Conservation (phyloP, 2,113 vertebrate genomes). For the Vidua chalybeata region DNA sequence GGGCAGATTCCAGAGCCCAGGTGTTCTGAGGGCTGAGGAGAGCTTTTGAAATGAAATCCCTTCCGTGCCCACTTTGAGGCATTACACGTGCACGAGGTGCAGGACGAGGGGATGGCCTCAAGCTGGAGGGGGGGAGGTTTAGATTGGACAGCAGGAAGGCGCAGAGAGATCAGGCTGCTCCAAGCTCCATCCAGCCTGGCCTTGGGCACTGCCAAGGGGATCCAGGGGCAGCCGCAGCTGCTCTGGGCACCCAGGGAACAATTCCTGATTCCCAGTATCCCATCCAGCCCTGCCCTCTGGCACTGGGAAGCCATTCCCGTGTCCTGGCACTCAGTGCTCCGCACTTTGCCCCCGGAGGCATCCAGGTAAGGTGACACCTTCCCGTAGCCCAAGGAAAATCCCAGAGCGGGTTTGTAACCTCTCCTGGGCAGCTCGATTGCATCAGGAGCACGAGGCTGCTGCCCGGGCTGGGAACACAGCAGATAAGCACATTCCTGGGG, state of each 20-base stretch:
- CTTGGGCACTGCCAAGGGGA: background rate
- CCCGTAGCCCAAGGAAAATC: background rate
- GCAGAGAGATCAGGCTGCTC: background rate
- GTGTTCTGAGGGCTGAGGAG: background rate
- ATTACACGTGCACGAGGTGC: too few relatives aligned
- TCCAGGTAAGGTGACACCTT: background rate
- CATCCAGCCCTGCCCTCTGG: background rate
- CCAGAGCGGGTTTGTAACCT: background rate
- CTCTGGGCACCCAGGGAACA: background rate
- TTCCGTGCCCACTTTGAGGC: background rate
- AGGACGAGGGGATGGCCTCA: background rate
- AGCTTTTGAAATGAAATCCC: rapidly evolving
- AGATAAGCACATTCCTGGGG: background rate
- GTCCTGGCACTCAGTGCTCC: background rate
- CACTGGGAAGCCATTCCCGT: background rate
- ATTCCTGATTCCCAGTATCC: background rate
- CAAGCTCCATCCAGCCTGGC: background rate
- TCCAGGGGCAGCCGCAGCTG: background rate
- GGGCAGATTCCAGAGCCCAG: constrained; percentile 66
- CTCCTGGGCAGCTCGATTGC: background rate
- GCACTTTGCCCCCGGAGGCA: background rate
- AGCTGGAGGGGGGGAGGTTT: background rate
- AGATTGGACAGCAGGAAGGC: too few relatives aligned
- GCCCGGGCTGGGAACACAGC: background rate
- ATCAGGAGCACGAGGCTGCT: background rate